Percentiles rank a stretch among this genome's conserved stretches.
phyloP scores from a whole-genome alignment of 2,797 vertebrate genomes.

The Mallotus villosus region DNA sequence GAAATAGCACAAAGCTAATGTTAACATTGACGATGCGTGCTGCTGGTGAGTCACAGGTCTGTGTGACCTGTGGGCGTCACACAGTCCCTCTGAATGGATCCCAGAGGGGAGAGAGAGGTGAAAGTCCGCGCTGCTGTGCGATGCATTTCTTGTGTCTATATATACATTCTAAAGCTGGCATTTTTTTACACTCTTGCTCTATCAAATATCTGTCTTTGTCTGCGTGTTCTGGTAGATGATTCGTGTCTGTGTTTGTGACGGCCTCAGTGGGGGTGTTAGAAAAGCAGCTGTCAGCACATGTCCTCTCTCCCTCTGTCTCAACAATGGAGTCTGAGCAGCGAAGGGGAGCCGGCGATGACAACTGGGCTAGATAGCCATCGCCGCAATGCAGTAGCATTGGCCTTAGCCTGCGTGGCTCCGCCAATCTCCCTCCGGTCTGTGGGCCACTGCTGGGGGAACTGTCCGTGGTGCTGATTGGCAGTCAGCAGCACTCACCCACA shows the following conservation, averaged over 20 bases:
- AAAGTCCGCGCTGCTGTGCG: not conserved
- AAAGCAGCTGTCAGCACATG: not conserved
- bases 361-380: constrained; percentile 40
- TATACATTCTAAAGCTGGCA: constrained; percentile 32
- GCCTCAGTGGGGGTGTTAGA: not conserved
- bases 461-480: not conserved
- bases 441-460: not conserved
- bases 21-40: not conserved
- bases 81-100: constrained; percentile 7
- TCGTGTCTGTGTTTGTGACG: not conserved
- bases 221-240: not conserved
- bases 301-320: constrained; percentile 3
- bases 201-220: not conserved
- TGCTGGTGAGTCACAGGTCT: not conserved
- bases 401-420: not conserved
- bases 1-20: not conserved
- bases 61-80: not conserved
- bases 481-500: not conserved
- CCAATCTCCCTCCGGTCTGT: not conserved
- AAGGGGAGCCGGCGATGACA: constrained; percentile 30
- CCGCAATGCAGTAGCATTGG: constrained; percentile 65
- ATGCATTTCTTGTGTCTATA: not conserved
- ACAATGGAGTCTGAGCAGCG: constrained; percentile 23
- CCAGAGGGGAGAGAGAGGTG: constrained; percentile 6
- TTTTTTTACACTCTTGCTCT: constrained; percentile 36